A percentile compares a stretch with the other conserved stretches of the same genome.
These are phyloP conservation scores for Synanthedon vespiformis DNA, from an alignment of 2,888 invertebrate species.

Conservation along the genomic window DNA sequence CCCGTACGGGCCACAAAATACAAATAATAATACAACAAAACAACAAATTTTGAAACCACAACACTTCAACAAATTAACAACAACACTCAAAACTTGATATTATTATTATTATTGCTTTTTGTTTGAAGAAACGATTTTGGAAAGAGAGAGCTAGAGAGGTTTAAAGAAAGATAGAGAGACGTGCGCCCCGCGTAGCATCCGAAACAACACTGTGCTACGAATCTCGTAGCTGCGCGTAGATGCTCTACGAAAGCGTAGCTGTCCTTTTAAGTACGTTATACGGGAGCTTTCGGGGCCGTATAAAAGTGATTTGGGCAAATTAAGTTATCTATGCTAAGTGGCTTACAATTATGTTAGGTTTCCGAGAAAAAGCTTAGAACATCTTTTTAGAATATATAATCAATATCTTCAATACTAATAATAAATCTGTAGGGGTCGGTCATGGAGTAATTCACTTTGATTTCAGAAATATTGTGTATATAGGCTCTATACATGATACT, in stretches of 20 bases:
- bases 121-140: constrained; percentile 4
- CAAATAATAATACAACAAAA: background rate
- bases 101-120: constrained; percentile 4
- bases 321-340: background rate
- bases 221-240: constrained; percentile 17
- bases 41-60: background rate
- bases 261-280: background rate
- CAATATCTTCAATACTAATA: no score
- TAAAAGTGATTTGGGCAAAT: background rate
- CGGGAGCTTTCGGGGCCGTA: background rate
- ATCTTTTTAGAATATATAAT: no score
- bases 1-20: background rate
- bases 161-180: constrained; percentile 17
- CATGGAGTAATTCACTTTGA: no score
- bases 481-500: no score
- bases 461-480: no score
- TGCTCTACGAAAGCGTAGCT: constrained; percentile 7
- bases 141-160: constrained; percentile 10
- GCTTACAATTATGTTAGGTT: background rate
- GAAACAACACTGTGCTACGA: constrained; percentile 12
- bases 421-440: no score
- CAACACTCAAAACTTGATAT: background rate
- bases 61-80: background rate
- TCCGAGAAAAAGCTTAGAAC: no score
- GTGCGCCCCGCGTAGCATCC: constrained; percentile 10